These are phyloP conservation scores for Agelastica alni DNA, from an alignment of 2,888 invertebrate genomes.

Conservation along the genomic window DNA sequence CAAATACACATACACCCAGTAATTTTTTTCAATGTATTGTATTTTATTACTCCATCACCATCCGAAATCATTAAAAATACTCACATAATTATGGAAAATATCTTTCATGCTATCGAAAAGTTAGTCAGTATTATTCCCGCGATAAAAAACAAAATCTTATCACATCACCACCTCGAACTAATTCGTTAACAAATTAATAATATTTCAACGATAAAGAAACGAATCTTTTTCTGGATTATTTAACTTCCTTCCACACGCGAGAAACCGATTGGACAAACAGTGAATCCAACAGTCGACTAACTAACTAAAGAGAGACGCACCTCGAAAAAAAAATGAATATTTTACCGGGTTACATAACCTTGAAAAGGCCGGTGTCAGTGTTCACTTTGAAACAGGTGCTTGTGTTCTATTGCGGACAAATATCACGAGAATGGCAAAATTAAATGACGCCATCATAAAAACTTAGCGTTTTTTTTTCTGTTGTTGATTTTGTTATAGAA, in stretches of 20 bases:
- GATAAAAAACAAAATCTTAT: neutral
- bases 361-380: constrained; percentile 25
- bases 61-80: neutral
- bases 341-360: constrained; percentile 25
- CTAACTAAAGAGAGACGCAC: too few relatives aligned
- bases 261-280: constrained; percentile 1
- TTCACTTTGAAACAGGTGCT: constrained; percentile 8
- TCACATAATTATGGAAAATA: constrained; percentile 6
- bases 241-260: too few relatives aligned
- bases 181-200: too few relatives aligned
- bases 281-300: constrained; percentile 15
- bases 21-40: too few relatives aligned
- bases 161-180: neutral
- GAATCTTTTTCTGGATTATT: too few relatives aligned
- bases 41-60: too few relatives aligned
- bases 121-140: neutral
- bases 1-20: too few relatives aligned
- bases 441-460: neutral
- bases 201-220: neutral
- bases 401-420: neutral
- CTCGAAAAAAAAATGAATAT: constrained; percentile 19
- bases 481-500: neutral
- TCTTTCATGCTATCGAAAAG: constrained; percentile 12
- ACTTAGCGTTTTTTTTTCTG: neutral
- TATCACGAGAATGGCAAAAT: neutral